Percentiles rank a stretch among this genome's conserved stretches.
phyloP scores from a whole-genome alignment of 2,888 invertebrate genomes.

The Heteromurus nitidus region DNA sequence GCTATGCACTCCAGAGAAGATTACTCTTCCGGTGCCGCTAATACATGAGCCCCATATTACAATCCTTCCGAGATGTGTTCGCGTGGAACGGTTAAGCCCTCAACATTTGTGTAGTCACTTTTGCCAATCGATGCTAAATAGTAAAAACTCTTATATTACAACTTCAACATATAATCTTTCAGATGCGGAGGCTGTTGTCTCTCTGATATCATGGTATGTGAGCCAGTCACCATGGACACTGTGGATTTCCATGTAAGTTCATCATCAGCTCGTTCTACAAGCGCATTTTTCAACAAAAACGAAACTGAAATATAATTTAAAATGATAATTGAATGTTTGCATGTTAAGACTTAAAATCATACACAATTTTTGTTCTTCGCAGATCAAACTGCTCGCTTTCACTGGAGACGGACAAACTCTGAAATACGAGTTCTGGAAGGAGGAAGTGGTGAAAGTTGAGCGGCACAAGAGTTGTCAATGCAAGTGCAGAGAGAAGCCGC shows the following conservation, averaged over 20 bases:
- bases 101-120: not conserved
- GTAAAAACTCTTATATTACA: too few relatives aligned
- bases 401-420: conserved; percentile 48
- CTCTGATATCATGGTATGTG: conserved; percentile 64
- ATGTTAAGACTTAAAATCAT: not conserved
- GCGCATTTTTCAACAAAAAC: not conserved
- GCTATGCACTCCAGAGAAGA: conserved; percentile 59
- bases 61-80: conserved; percentile 51
- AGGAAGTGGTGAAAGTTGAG: conserved; percentile 52
- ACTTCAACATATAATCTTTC: too few relatives aligned
- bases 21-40: conserved; percentile 59
- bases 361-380: not conserved
- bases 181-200: conserved; percentile 72
- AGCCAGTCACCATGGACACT: conserved; percentile 39
- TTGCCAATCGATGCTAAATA: too few relatives aligned
- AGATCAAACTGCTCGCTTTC: conserved; percentile 63
- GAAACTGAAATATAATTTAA: too few relatives aligned
- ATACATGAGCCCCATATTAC: conserved; percentile 55
- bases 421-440: conserved; percentile 42
- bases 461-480: conserved; percentile 64
- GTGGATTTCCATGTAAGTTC: conserved; percentile 60
- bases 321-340: too few relatives aligned
- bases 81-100: conserved; percentile 49
- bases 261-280: not conserved
- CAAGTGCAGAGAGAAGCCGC: conserved; percentile 63